These are phyloP conservation scores for Phyllostomus discolor DNA, from an alignment of 2,113 vertebrate species.

Conservation along the genomic window DNA sequence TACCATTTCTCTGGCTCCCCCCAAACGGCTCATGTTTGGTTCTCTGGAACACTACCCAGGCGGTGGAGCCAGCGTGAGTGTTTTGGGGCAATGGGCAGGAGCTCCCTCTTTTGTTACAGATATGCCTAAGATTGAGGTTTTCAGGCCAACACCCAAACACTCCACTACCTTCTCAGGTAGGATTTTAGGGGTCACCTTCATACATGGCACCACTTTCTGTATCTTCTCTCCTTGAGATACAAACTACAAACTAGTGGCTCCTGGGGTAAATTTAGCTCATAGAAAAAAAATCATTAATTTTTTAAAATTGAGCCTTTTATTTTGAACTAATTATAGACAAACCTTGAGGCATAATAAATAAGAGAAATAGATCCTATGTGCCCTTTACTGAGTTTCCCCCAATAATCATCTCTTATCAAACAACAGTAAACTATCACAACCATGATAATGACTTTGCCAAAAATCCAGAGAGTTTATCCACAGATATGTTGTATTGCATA, in stretches of 20 bases:
- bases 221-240: not conserved
- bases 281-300: not conserved
- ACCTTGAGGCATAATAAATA: not conserved
- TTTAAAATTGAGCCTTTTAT: not conserved
- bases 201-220: not conserved
- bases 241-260: not conserved
- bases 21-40: not conserved
- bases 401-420: not conserved
- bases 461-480: not conserved
- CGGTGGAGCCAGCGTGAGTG: not conserved
- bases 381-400: not conserved
- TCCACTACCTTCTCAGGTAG: not conserved
- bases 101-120: not conserved
- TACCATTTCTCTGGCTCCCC: not conserved
- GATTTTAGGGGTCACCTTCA: not conserved
- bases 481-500: not conserved
- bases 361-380: not conserved
- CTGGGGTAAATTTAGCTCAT: not conserved
- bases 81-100: not conserved
- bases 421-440: not conserved
- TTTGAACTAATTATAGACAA: not conserved
- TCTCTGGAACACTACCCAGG: no score
- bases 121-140: not conserved
- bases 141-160: not conserved
- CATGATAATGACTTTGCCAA: not conserved